A percentile compares a stretch with the other conserved stretches of the same genome.
Evolutionary conservation across 2,888 invertebrate species (phyloP).

Genomic region (Drosophila kanekoi): DNA sequence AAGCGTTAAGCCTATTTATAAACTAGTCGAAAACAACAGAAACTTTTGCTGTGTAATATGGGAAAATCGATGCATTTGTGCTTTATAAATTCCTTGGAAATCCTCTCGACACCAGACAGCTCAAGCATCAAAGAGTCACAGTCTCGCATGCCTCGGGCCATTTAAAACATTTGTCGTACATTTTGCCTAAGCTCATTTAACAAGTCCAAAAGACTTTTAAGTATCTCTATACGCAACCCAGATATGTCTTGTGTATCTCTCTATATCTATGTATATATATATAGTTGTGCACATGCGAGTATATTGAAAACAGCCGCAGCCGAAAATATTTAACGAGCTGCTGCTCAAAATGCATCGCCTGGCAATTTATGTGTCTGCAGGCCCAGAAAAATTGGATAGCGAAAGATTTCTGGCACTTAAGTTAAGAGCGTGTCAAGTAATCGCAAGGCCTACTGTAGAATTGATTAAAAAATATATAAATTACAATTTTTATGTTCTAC

Average conservation of each 20-base stretch:
- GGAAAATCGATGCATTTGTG: slow-evolving; percentile 31
- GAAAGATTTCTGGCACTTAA: slow-evolving; percentile 28
- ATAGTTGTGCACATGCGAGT: slow-evolving; percentile 19
- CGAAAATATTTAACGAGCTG: slow-evolving; percentile 63
- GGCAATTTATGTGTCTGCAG: slow-evolving; percentile 59
- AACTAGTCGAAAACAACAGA: slow-evolving; percentile 11
- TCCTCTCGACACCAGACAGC: slow-evolving; percentile 35
- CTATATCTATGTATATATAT: slow-evolving; percentile 24
- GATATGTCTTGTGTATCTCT: slow-evolving; percentile 32
- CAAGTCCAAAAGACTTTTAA: slow-evolving; percentile 28
- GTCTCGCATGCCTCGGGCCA: slow-evolving; percentile 38
- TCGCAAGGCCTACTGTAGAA: slow-evolving; percentile 6
- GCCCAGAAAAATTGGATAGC: slow-evolving; percentile 24
- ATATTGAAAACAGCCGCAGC: slow-evolving; percentile 23
- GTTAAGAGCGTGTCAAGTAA: slow-evolving; percentile 30
- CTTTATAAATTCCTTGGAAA: slow-evolving; percentile 44
- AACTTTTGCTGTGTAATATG: slow-evolving; percentile 25
- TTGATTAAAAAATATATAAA: slow-evolving; percentile 10
- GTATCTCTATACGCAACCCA: slow-evolving; percentile 51
- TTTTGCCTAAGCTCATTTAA: slow-evolving; percentile 50
- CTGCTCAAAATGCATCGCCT: slow-evolving; percentile 39
- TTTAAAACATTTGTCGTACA: slow-evolving; percentile 72
- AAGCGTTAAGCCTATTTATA: slow-evolving; percentile 6
- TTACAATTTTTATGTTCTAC: slow-evolving; percentile 6
- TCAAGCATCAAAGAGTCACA: slow-evolving; percentile 49